Percentiles rank a stretch among this genome's conserved stretches.
Evolutionary conservation across 2,888 invertebrate genomes (phyloP).

Genomic region (Ectemnius continuus): DNA sequence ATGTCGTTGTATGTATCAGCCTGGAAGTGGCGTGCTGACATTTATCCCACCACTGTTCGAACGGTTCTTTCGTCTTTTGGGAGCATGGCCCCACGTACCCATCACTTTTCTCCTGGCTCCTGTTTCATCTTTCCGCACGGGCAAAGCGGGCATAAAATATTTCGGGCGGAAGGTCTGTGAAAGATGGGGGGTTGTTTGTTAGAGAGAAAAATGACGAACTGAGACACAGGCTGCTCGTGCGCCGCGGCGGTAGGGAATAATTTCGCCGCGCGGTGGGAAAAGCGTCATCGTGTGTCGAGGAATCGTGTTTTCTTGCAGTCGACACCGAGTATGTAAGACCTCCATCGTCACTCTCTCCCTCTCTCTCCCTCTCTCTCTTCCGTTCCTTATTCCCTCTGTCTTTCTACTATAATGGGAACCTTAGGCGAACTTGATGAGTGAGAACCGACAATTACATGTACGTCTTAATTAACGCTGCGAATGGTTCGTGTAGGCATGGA

Average conservation of each 20-base stretch:
- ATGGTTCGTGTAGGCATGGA: constrained; percentile 31
- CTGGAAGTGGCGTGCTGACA: too few relatives aligned
- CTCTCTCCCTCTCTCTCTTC: neutral
- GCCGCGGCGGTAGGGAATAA: neutral
- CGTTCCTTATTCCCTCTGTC: too few relatives aligned
- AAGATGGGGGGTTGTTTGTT: neutral
- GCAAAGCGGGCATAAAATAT: neutral
- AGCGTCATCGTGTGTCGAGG: neutral
- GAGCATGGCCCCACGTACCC: too few relatives aligned
- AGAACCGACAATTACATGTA: constrained; percentile 37
- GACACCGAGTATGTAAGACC: neutral
- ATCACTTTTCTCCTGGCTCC: too few relatives aligned
- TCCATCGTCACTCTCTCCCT: neutral
- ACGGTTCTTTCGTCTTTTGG: too few relatives aligned
- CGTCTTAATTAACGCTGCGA: constrained; percentile 47
- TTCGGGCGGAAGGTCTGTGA: neutral
- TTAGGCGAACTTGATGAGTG: constrained; percentile 30
- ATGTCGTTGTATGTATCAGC: too few relatives aligned
- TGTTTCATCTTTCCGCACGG: too few relatives aligned
- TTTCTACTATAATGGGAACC: constrained; percentile 14
- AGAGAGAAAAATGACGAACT: neutral
- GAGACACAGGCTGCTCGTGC: neutral
- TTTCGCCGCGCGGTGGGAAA: neutral
- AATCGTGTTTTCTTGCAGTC: neutral
- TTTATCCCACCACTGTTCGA: too few relatives aligned